Evolutionary conservation across 2,888 invertebrate species (phyloP).

Genomic region (Hirtodrosophila cameraria): DNA sequence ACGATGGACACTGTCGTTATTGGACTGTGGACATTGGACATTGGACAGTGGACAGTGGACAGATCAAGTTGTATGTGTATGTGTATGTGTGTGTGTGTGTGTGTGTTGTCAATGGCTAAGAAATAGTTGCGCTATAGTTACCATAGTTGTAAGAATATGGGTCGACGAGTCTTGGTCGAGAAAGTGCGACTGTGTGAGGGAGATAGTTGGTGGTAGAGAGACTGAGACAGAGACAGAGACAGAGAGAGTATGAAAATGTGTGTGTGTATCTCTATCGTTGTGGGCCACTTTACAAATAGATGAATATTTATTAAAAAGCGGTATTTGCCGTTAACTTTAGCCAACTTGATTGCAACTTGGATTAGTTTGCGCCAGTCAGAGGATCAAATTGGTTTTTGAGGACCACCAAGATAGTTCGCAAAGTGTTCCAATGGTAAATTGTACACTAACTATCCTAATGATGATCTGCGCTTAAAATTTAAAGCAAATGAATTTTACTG

Average conservation of each 20-base stretch:
- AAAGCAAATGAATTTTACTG: too few species aligned
- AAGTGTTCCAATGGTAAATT: too few species aligned
- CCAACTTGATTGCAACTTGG: conserved; percentile 21
- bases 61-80: conserved; percentile 26
- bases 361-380: conserved; percentile 16
- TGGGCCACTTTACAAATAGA: conserved; percentile 37
- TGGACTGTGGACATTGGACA: not conserved
- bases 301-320: conserved; percentile 47
- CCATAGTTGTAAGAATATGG: conserved; percentile 64
- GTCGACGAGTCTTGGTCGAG: conserved; percentile 64
- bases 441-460: too few species aligned
- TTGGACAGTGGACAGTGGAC: conserved; percentile 4
- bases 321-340: conserved; percentile 41
- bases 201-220: conserved; percentile 1
- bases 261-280: conserved; percentile 9
- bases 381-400: conserved; percentile 4
- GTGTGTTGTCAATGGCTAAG: conserved; percentile 39
- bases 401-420: conserved; percentile 7
- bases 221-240: not conserved
- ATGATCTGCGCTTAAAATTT: too few species aligned
- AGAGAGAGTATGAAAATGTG: conserved; percentile 1
- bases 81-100: too few species aligned
- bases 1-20: not conserved
- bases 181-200: conserved; percentile 52
- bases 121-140: conserved; percentile 53